Evolutionary conservation across 2,113 vertebrate genomes (phyloP).

Genomic region (Neomonachus schauinslandi): DNA sequence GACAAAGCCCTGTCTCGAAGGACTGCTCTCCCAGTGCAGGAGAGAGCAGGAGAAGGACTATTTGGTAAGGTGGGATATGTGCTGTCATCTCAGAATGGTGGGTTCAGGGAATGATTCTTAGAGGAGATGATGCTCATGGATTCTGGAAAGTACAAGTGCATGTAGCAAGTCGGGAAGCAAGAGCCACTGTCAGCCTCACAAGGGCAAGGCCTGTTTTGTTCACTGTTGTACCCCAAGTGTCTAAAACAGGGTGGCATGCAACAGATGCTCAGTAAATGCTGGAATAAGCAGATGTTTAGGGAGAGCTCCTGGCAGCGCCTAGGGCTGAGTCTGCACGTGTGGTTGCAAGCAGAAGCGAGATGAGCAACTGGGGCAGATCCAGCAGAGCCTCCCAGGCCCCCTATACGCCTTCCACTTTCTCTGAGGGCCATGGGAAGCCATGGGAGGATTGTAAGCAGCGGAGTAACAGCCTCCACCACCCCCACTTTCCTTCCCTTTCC

Average conservation of each 20-base stretch:
- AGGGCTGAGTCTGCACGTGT: fast-evolving
- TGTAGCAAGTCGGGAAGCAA: not conserved
- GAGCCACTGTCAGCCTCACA: not conserved
- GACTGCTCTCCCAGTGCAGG: not conserved
- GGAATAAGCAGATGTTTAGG: not conserved
- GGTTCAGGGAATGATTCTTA: not conserved
- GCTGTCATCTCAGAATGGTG: not conserved
- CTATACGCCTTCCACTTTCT: not conserved
- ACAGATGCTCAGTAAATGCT: fast-evolving
- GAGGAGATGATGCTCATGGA: not conserved
- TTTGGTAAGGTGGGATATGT: fast-evolving
- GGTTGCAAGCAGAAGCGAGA: not conserved
- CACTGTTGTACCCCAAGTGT: not conserved
- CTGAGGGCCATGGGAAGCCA: not conserved
- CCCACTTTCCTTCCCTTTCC: not conserved
- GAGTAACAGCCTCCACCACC: fast-evolving
- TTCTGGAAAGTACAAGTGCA: fast-evolving
- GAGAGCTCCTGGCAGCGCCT: not conserved
- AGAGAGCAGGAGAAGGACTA: not conserved
- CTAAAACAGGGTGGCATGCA: not conserved
- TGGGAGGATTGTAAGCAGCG: fast-evolving
- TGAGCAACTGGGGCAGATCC: fast-evolving
- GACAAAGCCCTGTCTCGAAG: not conserved
- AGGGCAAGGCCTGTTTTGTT: not conserved
- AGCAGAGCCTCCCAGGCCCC: fast-evolving